Evolutionary conservation across 2,797 vertebrate species (phyloP), one percentile per base, ranked within the genome.

Genomic region (Mareca penelope): DNA sequence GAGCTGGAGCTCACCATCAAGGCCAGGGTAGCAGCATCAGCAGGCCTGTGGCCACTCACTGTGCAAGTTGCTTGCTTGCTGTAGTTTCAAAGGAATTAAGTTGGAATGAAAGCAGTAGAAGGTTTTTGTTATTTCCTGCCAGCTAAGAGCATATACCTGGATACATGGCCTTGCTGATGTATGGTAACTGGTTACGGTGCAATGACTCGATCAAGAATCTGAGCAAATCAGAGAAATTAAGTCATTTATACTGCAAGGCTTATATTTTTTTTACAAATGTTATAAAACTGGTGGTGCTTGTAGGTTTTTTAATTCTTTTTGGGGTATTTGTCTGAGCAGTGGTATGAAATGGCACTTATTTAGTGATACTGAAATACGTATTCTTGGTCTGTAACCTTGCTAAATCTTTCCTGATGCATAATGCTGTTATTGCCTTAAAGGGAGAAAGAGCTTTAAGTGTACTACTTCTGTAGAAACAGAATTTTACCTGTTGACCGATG

Each of bases 401-500:
- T 88, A 28, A 57, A 7, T 81, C 29, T 75, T 91, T 79, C 37
- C 35, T 81, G 55, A 80, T 94, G 69, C 63, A 79, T 86, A 88
- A 90, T 85, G 90, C 65, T 70, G 63, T 84, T 87, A 12, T 33
- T 94, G 71, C 71, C 71, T 63, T 88, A 65, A 82, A 90, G 85
- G 88, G 56, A 94, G 80, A 77, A 83, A 33, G 31, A 91, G 35
- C 40, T 91, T 91, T 71, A 79, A 79, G 60, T 29, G 31, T 77
- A 15, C 56, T 6, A 37, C 86, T 75, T 87, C 50, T 52, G 8
- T 85, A 37, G 28, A 77, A 94, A 71, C 22, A 71, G 88, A 69
- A 77, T 94, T 90, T 88, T 88, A 88, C 91, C 73, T 94, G 53
- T 64, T 91, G 88, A 93, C 88, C 88, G 90, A 18, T 70, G 80